Conservation (phyloP, 2,888 invertebrate species). For the Chelonus formosanus region DNA sequence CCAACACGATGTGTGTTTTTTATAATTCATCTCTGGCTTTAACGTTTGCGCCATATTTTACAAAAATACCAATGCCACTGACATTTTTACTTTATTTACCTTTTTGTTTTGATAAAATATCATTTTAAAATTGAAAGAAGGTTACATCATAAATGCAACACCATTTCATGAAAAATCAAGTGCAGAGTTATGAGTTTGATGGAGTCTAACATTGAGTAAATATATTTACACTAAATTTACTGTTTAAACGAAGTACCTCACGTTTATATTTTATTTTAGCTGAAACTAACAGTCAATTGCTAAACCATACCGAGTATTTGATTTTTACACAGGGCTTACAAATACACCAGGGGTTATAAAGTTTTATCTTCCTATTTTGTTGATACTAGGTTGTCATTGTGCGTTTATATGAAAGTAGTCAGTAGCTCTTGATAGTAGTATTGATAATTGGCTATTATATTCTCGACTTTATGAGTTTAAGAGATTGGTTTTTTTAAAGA, state of each 20-base stretch:
- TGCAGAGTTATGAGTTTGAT: neutral
- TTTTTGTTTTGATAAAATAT: too few relatives aligned
- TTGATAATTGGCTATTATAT: conserved; percentile 38
- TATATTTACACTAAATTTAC: conserved; percentile 31
- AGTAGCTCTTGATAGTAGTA: conserved; percentile 39
- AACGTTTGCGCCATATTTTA: neutral
- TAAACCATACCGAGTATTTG: conserved; percentile 18
- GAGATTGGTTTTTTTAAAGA: neutral
- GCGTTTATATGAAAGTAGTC: conserved; percentile 36
- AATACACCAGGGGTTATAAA: conserved; percentile 30
- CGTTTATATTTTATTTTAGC: conserved; percentile 28
- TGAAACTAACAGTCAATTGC: conserved; percentile 20
- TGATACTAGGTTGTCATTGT: conserved; percentile 18
- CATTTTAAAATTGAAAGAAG: too few relatives aligned
- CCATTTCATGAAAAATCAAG: too few relatives aligned
- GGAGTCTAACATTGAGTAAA: neutral
- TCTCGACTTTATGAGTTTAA: neutral
- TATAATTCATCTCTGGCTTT: conserved; percentile 1
- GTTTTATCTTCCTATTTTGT: conserved; percentile 40
- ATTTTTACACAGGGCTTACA: conserved; percentile 29
- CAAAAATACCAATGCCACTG: too few relatives aligned
- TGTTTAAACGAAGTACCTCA: conserved; percentile 16
- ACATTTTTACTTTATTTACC: too few relatives aligned
- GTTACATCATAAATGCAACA: too few relatives aligned
- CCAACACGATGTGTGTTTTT: neutral